Evolutionary conservation across 2,113 vertebrate species (phyloP), one percentile per base, ranked within the genome.

Genomic region (Australoheros scitulus): DNA sequence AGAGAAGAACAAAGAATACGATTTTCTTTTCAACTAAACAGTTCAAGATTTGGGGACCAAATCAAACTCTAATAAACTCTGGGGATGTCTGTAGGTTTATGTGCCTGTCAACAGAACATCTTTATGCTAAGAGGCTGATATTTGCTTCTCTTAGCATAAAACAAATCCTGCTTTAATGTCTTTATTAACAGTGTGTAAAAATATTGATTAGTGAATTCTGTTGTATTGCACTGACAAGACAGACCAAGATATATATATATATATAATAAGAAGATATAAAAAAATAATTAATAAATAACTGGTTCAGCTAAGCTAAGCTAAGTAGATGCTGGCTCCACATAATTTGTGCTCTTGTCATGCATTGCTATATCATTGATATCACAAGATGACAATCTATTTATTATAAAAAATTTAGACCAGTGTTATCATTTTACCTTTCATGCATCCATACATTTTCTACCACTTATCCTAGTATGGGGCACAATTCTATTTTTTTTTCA

Each of bases 1-100:
- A 87, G 59, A 77, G 65, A 26, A 61, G 36, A 79, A 63, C 29
- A 41, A 61, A 83, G 60, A 65, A 80, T 65, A 55, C 2, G 2
- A 8, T 59, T 83, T 68, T 10, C 15, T 32, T 59, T 57, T 15
- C 47, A 68, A 79, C 15, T 20, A 70, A 61, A 50, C 13, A 59
- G 20, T 11, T 78, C 1, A 14, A 61, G 32, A 63, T 56, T 5
- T 59, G 43, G 10, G 65, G 43, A 70, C 5, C 15, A 0, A 26
- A 50, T 15, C 9, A 68, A 50, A 68, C 64, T 70, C 26, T 3
- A 29, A 50, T 24, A 50, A 70, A 70, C 64, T 70, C 52, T 72
- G 6, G 43, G 10, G 17, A 17, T 13, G 9, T 7, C 0, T 50
- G 24, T 70, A 32, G 43, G 43, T 56, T 29, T 52, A 32, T 56